Evolutionary conservation across 2,888 invertebrate species (phyloP), one percentile per base, ranked within the genome.

Genomic region (Tanypteryx hageni): DNA sequence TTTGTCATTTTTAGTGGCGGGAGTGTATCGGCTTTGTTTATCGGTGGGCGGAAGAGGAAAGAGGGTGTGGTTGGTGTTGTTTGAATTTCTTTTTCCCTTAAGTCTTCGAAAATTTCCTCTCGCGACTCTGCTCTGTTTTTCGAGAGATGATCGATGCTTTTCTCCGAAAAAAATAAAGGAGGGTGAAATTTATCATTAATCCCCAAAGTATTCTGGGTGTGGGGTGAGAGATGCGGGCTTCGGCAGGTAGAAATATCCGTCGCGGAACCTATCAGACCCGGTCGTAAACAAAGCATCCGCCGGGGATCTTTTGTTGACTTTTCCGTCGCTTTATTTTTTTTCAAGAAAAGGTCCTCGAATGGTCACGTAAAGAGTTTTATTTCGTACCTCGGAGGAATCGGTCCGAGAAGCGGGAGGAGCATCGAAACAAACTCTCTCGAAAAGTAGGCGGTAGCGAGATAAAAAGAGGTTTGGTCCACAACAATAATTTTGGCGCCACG

Each of bases 401-500:
- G 16, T 16, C 86, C 31, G 27, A 61, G 31, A 86, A 27, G 61
- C 22, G 31, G 86, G 22, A 13, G n/a, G 27, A 59, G 86, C 61
- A 86, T 86, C n/a, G 59, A 44, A 44, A 44, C 44, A 44, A 44
- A 3, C 44, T 44, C 59, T 27, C 58, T 84, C 57, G 57, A 5
- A 27, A 59, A 22, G 68, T 22, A 68, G 68, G 14, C 59, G 61
- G 61, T 13, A 13, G 44, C 14, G 31, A 31, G 86, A 31, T 27
- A n/a, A 31, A 18, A 86, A 31, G 31, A 14, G 18, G 27, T 13
- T 22, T 61, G 86, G 86, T 86, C 31, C 86, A 61, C 86, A 86
- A 86, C 86, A 64, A 44, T 89, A 64, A 89, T 89, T 89, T 89
- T 64, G 89, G 89, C 89, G 16, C 89, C 89, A 44, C 64, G 89